Evolutionary conservation across 1,140 invertebrate genomes (phyloP).

Genomic region (Parapsyche elsis): DNA sequence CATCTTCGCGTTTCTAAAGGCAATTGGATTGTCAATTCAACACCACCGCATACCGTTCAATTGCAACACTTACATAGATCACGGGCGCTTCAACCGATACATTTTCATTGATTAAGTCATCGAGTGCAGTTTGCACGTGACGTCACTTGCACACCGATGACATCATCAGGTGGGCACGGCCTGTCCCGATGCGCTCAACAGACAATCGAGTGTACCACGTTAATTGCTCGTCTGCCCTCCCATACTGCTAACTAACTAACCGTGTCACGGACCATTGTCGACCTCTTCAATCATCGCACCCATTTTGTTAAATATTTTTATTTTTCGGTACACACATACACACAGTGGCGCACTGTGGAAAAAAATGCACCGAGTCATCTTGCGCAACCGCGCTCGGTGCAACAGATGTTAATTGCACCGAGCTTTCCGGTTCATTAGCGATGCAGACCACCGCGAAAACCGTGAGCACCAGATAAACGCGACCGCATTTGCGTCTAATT

Average conservation of each 20-base stretch:
- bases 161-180: constrained; percentile 12
- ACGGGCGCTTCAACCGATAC: neutral
- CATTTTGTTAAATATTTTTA: no score
- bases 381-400: no score
- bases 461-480: no score
- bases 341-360: no score
- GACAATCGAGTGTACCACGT: neutral
- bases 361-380: no score
- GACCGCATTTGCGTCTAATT: no score
- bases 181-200: neutral
- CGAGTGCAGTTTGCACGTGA: neutral
- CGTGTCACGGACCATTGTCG: neutral
- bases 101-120: neutral
- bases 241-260: neutral
- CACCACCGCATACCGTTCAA: neutral
- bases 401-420: no score
- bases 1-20: no score
- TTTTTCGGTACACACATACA: no score
- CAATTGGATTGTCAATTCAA: neutral
- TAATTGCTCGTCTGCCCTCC: neutral
- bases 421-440: no score
- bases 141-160: neutral
- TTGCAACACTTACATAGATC: neutral
- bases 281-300: no score
- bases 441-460: no score